Percentiles rank a stretch among this genome's conserved stretches.
phyloP scores from a whole-genome alignment of 2,113 vertebrate species.

The Chelonoidis abingdonii region DNA sequence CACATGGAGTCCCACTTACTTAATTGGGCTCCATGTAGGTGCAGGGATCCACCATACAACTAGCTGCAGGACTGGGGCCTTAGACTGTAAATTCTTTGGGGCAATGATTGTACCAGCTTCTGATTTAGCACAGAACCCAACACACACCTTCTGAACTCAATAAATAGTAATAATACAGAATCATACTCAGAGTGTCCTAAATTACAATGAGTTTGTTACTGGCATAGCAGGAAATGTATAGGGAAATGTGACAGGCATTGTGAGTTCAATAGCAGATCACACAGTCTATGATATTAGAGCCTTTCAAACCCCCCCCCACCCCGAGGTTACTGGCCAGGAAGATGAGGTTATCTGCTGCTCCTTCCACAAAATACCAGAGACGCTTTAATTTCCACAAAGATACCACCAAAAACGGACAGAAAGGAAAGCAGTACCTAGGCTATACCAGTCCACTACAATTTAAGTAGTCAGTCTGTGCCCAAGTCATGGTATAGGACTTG shows the following conservation, averaged over 20 bases:
- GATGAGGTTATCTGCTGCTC: background rate
- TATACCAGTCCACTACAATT: background rate
- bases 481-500: background rate
- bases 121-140: background rate
- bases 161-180: background rate
- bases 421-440: background rate
- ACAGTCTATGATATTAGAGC: background rate
- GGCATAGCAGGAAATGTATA: background rate
- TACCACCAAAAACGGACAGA: background rate
- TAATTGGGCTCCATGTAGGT: background rate
- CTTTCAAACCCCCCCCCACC: too few species aligned
- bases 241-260: background rate
- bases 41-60: background rate
- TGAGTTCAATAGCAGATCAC: accelerated
- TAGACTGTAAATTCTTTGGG: background rate
- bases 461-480: background rate
- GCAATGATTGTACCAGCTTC: background rate
- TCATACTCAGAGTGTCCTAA: background rate
- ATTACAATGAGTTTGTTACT: background rate
- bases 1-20: background rate
- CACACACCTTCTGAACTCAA: background rate
- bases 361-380: background rate
- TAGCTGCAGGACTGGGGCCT: background rate
- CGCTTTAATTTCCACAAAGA: accelerated
- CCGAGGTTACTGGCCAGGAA: background rate